These are phyloP conservation scores for Scomber japonicus DNA, from an alignment of 2,113 vertebrate species.

Conservation along the genomic window DNA sequence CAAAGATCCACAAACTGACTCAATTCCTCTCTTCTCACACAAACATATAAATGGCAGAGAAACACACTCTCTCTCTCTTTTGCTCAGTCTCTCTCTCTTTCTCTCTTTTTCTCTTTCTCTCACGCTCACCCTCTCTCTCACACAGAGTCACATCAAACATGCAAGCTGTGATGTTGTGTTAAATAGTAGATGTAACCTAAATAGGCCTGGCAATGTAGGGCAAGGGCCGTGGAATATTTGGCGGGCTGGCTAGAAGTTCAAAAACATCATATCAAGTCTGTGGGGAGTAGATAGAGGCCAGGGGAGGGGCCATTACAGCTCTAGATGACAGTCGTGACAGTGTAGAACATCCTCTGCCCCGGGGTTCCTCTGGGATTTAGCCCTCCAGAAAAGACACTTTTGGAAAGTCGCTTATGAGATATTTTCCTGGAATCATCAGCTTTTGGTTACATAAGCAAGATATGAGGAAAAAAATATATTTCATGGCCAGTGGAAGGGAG, in stretches of 20 bases:
- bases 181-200: conserved; percentile 54
- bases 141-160: conserved; percentile 37
- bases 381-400: conserved; percentile 58
- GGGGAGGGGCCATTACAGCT: conserved; percentile 45
- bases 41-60: conserved; percentile 46
- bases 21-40: conserved; percentile 46
- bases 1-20: conserved; percentile 65
- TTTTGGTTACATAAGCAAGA: conserved; percentile 69
- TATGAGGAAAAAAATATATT: conserved; percentile 51
- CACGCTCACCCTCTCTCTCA: neutral
- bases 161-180: conserved; percentile 42
- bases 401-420: conserved; percentile 70
- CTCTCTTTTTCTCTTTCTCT: neutral
- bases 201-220: conserved; percentile 54
- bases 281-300: conserved; percentile 47
- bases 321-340: conserved; percentile 64
- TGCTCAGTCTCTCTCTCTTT: conserved; percentile 6
- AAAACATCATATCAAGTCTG: conserved; percentile 63
- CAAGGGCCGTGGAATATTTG: conserved; percentile 47
- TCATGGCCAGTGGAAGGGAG: conserved; percentile 31
- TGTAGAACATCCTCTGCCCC: conserved; percentile 60
- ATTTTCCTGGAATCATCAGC: conserved; percentile 67
- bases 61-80: conserved; percentile 10
- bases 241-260: conserved; percentile 45
- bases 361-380: conserved; percentile 58